Conservation (phyloP, 1,140 invertebrate genomes). For the Globodera rostochiensis region DNA sequence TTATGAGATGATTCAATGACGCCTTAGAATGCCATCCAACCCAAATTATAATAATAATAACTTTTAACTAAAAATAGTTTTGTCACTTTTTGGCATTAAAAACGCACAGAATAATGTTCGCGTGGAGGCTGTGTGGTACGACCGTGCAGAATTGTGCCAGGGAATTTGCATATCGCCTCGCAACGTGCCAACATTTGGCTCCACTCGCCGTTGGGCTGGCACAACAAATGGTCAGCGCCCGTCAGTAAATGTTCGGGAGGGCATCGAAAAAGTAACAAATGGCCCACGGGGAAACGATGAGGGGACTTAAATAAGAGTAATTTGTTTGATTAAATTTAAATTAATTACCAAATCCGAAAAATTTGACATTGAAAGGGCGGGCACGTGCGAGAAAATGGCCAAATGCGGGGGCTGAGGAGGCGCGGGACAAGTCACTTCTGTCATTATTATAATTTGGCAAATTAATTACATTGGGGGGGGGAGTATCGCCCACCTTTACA, state of each 20-base stretch:
- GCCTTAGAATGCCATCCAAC: background rate
- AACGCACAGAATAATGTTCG: constrained; percentile 28
- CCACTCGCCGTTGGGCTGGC: constrained; percentile 48
- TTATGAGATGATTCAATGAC: background rate
- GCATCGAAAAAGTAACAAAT: constrained; percentile 46
- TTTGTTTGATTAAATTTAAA: background rate
- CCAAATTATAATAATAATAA: too few species aligned
- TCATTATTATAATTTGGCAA: constrained; percentile 20
- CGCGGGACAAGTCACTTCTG: constrained; percentile 37
- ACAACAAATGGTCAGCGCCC: constrained; percentile 54
- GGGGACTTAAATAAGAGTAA: background rate
- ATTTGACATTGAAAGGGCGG: background rate
- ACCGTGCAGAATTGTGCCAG: constrained; percentile 37
- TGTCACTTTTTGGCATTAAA: background rate
- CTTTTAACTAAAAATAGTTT: too few species aligned
- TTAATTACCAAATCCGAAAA: background rate
- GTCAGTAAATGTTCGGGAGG: constrained; percentile 42
- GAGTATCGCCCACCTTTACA: constrained; percentile 31
- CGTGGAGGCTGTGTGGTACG: constrained; percentile 42
- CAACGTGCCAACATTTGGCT: constrained; percentile 37
- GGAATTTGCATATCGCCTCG: constrained; percentile 43
- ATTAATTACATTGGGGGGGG: background rate
- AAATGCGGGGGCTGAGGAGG: constrained; percentile 33
- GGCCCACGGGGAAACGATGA: constrained; percentile 34
- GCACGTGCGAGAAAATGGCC: constrained; percentile 24